Base-by-base conservation (phyloP, 2,888 invertebrate species). In the Limnephilus marmoratus region DNA sequence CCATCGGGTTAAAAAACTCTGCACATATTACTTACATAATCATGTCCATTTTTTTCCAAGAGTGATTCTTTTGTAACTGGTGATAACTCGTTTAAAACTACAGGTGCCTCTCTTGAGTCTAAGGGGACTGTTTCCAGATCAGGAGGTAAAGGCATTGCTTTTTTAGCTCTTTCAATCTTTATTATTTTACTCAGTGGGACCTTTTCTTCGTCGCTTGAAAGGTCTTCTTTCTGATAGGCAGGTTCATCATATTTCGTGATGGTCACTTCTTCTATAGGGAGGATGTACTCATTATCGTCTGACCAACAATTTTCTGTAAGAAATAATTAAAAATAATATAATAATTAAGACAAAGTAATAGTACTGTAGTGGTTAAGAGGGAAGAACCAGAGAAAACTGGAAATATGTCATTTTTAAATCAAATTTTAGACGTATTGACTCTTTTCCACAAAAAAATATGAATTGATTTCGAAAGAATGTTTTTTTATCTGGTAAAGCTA, bases 131-230 rank as follows among this genome's bases (percentile, higher is more conserved):
- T 68, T 68, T 24, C n/a, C 24, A 68, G 68, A n/a, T 5, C 24
- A 68, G 24, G 68, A 68, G 68, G n/a, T 68, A n/a, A 24, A 68
- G 68, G 68, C 2, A 68, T 15, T 86, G 86, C 37, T 86, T n/a
- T 86, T 45, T 86, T 45, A 29, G 45, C 45, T 41, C 29, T 45
- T 86, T 86, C 86, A n/a, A 49, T 45, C 86, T 86, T 45, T 45
- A 45, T 45, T 45, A 37, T 86, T 45, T 86, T 41, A 45, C 37
- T 37, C n/a, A 86, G 45, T 2, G 86, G 45, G 29, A 29, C 29
- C 45, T 29, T 11, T 29, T 86, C 86, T 29, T 86, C 86, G 12
- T 45, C 45, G n/a, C 86, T 86, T 24, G 34, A 34, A 82, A 82
- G 29, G 31, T 82, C 82, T 34, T 34, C 34, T 82, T 82, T 34